phyloP scores from a whole-genome alignment of 2,113 vertebrate species.

The Erythrocercus mccallii region DNA sequence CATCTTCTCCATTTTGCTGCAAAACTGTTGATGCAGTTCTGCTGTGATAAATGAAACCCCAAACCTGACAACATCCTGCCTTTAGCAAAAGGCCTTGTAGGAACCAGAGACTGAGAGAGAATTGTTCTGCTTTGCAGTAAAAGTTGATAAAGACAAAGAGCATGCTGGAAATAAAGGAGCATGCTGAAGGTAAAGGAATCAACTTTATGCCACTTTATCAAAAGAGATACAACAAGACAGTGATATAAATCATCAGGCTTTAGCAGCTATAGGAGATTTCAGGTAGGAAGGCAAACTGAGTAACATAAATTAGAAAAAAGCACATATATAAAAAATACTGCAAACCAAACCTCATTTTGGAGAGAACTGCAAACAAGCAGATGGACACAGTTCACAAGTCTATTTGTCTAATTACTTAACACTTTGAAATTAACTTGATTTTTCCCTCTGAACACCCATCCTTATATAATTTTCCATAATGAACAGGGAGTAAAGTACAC shows the following conservation, averaged over 20 bases:
- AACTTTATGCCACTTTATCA: neutral
- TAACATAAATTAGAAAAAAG: neutral
- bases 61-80: neutral
- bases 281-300: neutral
- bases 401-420: neutral
- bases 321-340: neutral
- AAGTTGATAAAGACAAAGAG: conserved; percentile 41
- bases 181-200: conserved; percentile 17
- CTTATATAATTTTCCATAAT: neutral
- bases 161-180: conserved; percentile 13
- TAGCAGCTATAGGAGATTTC: neutral
- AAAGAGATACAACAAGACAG: neutral
- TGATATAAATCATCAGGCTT: neutral
- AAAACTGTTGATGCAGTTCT: conserved; percentile 21
- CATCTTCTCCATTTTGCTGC: neutral
- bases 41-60: conserved; percentile 22
- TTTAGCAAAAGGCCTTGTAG: neutral
- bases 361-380: neutral
- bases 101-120: neutral
- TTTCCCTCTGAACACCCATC: neutral
- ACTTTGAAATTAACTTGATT: neutral
- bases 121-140: conserved; percentile 22
- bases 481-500: neutral
- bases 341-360: neutral
- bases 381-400: neutral